phyloP scores from a whole-genome alignment of 2,113 vertebrate genomes.

The Lampris incognitus region DNA sequence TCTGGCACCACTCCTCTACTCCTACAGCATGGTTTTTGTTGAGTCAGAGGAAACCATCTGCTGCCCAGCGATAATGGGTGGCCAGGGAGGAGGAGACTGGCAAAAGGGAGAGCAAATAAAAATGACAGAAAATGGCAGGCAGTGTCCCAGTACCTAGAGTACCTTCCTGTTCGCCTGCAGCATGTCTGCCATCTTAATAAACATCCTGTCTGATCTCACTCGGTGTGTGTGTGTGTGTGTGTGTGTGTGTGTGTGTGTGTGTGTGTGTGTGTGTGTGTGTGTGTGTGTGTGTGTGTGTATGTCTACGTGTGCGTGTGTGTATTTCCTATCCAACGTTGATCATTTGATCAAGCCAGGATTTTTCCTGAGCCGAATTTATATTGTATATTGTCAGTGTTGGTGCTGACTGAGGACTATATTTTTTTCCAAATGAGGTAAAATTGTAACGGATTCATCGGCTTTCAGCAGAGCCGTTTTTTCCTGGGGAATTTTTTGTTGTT shows the following conservation, averaged over 20 bases:
- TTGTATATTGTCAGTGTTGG: constrained; percentile 60
- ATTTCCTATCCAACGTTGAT: constrained; percentile 68
- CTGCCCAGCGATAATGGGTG: constrained; percentile 80
- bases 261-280: neutral
- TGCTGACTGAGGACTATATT: constrained; percentile 42
- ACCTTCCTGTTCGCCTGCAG: constrained; percentile 63
- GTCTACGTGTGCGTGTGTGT: constrained; percentile 23
- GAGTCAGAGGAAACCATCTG: constrained; percentile 84
- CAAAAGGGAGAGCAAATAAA: constrained; percentile 73
- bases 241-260: neutral
- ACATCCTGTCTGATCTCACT: constrained; percentile 60
- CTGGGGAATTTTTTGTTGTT: neutral
- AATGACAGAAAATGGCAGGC: constrained; percentile 67
- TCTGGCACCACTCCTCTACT: constrained; percentile 68
- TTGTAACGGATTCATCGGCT: constrained; percentile 47
- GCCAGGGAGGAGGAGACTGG: constrained; percentile 72
- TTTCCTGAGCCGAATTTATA: constrained; percentile 57
- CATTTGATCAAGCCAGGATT: constrained; percentile 65
- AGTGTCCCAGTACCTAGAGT: constrained; percentile 65
- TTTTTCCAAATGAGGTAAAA: constrained; percentile 33
- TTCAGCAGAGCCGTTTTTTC: constrained; percentile 28
- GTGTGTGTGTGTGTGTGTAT: constrained; percentile 7
- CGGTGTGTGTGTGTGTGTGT: constrained; percentile 10
- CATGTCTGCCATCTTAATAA: constrained; percentile 69
- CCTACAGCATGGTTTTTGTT: constrained; percentile 76